A percentile compares a stretch with the other conserved stretches of the same genome.
phyloP scores from a whole-genome alignment of 2,888 invertebrate species.

The Dolichopus griseipennis region DNA sequence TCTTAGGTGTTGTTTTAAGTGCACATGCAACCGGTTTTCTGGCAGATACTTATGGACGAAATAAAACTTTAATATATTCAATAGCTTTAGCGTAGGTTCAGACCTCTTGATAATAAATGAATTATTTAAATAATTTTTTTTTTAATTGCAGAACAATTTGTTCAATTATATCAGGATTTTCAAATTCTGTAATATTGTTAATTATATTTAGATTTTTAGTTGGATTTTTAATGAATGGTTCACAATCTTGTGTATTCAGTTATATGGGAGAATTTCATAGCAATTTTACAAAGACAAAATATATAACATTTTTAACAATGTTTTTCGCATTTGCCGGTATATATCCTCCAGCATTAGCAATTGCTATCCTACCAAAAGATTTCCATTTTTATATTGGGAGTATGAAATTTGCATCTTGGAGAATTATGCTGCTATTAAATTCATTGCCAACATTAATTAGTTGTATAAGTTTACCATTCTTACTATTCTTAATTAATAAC shows the following conservation, averaged over 20 bases:
- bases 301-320: slow-evolving; percentile 47
- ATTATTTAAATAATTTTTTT: neutral
- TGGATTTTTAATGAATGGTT: slow-evolving; percentile 48
- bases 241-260: slow-evolving; percentile 45
- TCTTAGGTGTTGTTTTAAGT: slow-evolving; percentile 56
- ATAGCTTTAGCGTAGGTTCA: slow-evolving; percentile 27
- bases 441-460: slow-evolving; percentile 55
- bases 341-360: slow-evolving; percentile 51
- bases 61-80: slow-evolving; percentile 46
- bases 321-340: slow-evolving; percentile 48
- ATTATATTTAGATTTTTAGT: slow-evolving; percentile 54
- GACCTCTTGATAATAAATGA: too few relatives aligned
- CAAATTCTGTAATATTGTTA: slow-evolving; percentile 51
- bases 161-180: slow-evolving; percentile 50
- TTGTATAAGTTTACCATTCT: slow-evolving; percentile 49
- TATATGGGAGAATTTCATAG: slow-evolving; percentile 49
- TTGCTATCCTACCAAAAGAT: slow-evolving; percentile 53
- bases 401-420: slow-evolving; percentile 54
- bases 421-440: slow-evolving; percentile 48
- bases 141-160: slow-evolving; percentile 30
- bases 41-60: slow-evolving; percentile 60
- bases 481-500: slow-evolving; percentile 43
- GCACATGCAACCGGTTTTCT: slow-evolving; percentile 67
- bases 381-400: slow-evolving; percentile 45
- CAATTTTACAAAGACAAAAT: slow-evolving; percentile 40